Conservation (phyloP, 2,888 invertebrate genomes). For the Tuta absoluta region DNA sequence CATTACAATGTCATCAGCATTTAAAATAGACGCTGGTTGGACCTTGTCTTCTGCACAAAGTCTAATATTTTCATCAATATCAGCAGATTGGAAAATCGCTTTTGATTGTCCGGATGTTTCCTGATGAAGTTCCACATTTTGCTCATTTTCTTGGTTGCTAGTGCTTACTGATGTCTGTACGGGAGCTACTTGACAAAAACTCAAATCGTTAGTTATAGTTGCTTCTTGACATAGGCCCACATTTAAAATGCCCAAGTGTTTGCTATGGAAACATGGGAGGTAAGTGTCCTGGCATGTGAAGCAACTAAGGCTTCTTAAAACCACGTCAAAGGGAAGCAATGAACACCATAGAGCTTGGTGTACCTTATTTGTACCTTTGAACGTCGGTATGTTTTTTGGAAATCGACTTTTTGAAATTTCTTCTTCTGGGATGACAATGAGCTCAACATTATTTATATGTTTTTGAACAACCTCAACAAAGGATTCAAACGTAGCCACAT, state of each 20-base stretch:
- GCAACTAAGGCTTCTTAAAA: slow-evolving; percentile 4
- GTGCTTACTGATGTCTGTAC: too few species aligned
- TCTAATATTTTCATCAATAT: too few species aligned
- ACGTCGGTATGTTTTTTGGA: neutral
- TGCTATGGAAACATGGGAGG: neutral
- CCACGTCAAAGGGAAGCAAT: slow-evolving; percentile 7
- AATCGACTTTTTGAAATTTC: neutral
- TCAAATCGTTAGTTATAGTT: neutral
- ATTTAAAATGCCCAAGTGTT: neutral
- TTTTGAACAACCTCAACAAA: slow-evolving; percentile 10
- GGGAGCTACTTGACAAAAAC: too few species aligned
- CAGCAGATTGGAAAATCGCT: too few species aligned
- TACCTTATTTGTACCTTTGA: slow-evolving; percentile 34
- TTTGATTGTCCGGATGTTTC: neutral
- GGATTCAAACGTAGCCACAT: neutral
- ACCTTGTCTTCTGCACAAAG: too few species aligned
- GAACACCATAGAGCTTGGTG: slow-evolving; percentile 17
- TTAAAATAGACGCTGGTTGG: too few species aligned
- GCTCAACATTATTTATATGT: neutral
- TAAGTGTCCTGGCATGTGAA: neutral
- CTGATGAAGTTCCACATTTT: neutral
- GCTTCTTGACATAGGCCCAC: neutral
- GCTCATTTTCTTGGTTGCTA: too few species aligned
- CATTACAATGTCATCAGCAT: too few species aligned
- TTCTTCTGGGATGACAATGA: neutral